Conservation (phyloP, 2,113 vertebrate genomes). For the Tetrao urogallus region DNA sequence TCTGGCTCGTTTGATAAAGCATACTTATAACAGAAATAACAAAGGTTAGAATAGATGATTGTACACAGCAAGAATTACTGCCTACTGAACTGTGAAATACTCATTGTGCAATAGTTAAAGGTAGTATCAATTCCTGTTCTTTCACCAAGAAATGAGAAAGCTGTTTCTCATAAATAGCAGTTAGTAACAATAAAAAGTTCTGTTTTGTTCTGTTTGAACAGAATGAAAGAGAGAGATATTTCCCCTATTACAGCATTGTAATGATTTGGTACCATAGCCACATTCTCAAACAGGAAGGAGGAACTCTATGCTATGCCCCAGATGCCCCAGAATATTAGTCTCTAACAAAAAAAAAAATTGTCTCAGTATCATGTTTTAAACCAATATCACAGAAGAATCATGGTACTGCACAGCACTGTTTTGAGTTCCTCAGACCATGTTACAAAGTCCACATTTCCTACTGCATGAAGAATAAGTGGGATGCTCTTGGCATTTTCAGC, state of each 20-base stretch:
- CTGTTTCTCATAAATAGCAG: neutral
- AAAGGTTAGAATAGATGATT: neutral
- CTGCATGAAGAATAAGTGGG: neutral
- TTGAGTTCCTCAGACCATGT: neutral
- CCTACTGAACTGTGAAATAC: neutral
- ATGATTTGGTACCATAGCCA: neutral
- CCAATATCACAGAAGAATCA: neutral
- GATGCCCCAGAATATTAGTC: neutral
- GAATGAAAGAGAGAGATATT: fast-evolving
- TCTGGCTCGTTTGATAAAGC: constrained; percentile 84
- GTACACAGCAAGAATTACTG: neutral
- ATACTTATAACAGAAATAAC: constrained; percentile 65
- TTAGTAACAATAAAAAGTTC: neutral
- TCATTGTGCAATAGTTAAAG: neutral
- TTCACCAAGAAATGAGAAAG: neutral
- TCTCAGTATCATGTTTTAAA: neutral
- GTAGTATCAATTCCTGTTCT: neutral
- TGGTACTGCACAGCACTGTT: neutral
- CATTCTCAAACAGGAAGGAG: neutral
- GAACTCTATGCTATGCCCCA: neutral
- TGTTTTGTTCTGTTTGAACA: neutral
- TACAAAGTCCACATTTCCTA: neutral
- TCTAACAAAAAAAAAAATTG: neutral
- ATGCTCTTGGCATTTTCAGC: neutral
- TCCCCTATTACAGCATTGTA: neutral